Base-by-base conservation (phyloP, 2,113 vertebrate genomes). In the Pelusios castaneus region DNA sequence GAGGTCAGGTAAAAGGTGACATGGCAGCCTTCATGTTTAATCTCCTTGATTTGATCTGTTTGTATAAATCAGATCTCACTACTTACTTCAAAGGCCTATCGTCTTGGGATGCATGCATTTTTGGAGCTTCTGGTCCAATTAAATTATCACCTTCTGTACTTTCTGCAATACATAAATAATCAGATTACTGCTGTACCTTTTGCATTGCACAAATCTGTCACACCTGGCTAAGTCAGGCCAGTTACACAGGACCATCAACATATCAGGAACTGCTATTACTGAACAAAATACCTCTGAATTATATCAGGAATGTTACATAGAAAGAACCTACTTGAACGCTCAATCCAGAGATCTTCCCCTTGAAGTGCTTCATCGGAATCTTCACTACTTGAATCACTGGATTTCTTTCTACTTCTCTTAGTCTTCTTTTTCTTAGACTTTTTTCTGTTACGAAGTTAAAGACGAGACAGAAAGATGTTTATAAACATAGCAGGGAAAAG, bases 61-160 rank as follows among this genome's bases (percentile, higher is more conserved):
- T n/a, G 12, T 89, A 43, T 13, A 79, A 51, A 2, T 81, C 13
- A 85, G 9, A 86, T 10, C 10, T 22, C 88, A 8, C 47, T 86
- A 98, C 99, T 98, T 97, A 99, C 99, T 99, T 99, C 90, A 99
- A 89, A 95, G 99, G 99, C 90, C 98, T 98, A 38, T 99, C 99
- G 89, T 99, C 99, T 97, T 99, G 99, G 79, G 99, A 99, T 13
- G 99, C 94, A 5, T 99, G 98, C 17, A 98, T 99, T 95, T 99
- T 98, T n/a, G 99, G 99, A 88, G 99, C 99, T 94, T 99, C 99
- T 10, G 99, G 99, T 58, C 99, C 99, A 90, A 99, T 99, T 85
- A 99, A 84, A 94, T 98, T 96, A 49, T 99, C 98, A 12, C 98
- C 98, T 94, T 99, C 97, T 70, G 96, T 94, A 85, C 96, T 89